Percentiles rank a stretch among this genome's conserved stretches.
Conservation (phyloP, 2,888 invertebrate species). For the Acrocyrtus sp. region DNA sequence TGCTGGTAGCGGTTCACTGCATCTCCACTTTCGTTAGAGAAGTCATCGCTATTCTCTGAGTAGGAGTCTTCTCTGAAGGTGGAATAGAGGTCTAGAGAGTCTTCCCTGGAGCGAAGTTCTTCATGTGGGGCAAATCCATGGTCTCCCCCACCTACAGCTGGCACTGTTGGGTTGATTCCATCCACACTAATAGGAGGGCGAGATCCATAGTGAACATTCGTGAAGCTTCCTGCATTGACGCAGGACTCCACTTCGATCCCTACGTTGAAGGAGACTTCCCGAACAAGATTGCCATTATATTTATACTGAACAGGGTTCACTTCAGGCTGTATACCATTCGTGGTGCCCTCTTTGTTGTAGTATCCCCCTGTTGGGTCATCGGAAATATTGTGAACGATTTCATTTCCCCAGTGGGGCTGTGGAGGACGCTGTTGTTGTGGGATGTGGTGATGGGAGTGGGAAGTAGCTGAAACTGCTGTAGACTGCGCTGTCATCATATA, state of each 20-base stretch:
- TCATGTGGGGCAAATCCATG: constrained; percentile 63
- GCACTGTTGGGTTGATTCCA: constrained; percentile 59
- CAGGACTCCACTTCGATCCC: constrained; percentile 74
- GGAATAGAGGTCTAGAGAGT: constrained; percentile 73
- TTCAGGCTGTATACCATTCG: constrained; percentile 24
- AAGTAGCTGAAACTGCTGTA: constrained; percentile 34
- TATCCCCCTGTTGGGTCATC: constrained; percentile 44
- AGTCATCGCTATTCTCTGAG: constrained; percentile 69
- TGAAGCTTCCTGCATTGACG: constrained; percentile 75
- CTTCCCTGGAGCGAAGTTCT: constrained; percentile 69
- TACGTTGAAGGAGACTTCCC: constrained; percentile 69
- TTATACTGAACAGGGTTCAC: constrained; percentile 37
- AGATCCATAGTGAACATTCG: constrained; percentile 75
- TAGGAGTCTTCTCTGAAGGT: constrained; percentile 73
- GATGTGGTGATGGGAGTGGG: constrained; percentile 45
- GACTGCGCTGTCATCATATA: constrained; percentile 52
- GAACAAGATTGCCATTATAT: constrained; percentile 66
- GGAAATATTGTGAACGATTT: constrained; percentile 42
- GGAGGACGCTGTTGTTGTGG: constrained; percentile 33
- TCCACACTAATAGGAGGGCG: constrained; percentile 64
- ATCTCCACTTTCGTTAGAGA: constrained; percentile 64
- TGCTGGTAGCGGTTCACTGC: constrained; percentile 48
- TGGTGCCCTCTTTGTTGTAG: constrained; percentile 42
- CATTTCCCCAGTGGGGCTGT: constrained; percentile 48
- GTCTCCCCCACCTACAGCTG: constrained; percentile 63